Conservation (phyloP, 1,140 invertebrate species). For the Solenopsis fugax region DNA sequence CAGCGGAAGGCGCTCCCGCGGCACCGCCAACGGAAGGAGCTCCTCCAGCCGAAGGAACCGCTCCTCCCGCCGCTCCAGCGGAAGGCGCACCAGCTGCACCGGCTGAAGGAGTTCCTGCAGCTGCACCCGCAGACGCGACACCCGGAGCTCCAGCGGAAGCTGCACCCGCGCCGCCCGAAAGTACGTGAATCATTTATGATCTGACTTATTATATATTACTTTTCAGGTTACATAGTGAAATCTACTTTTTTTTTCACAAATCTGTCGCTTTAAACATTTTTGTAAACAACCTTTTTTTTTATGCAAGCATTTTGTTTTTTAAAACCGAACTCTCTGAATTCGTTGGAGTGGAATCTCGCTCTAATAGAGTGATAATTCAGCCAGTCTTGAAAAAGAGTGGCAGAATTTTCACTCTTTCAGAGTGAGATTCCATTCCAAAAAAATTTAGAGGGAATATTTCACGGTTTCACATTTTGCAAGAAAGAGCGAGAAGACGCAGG, state of each 20-base stretch:
- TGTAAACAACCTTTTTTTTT: background rate
- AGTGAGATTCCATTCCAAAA: too few relatives aligned
- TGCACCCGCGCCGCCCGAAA: constrained; percentile 77
- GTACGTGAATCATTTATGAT: constrained; percentile 54
- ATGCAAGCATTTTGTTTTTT: background rate
- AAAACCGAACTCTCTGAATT: background rate
- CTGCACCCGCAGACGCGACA: constrained; percentile 79
- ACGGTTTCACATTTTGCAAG: background rate
- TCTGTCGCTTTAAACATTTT: background rate
- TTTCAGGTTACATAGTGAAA: background rate
- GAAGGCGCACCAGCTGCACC: constrained; percentile 83
- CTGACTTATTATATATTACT: constrained; percentile 20
- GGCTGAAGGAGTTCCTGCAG: constrained; percentile 75
- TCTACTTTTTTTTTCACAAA: background rate
- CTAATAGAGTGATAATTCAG: too few relatives aligned
- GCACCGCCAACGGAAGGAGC: constrained; percentile 81
- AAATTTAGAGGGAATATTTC: background rate
- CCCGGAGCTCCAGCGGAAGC: constrained; percentile 72
- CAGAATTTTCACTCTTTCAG: too few relatives aligned
- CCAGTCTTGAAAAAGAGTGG: too few relatives aligned
- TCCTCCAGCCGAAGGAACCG: constrained; percentile 83
- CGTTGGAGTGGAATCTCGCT: too few relatives aligned
- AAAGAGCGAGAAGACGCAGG: background rate
- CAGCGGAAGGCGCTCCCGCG: constrained; percentile 76
- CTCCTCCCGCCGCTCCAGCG: constrained; percentile 79